Evolutionary conservation across 2,113 vertebrate genomes (phyloP), one percentile per base, ranked within the genome.

Genomic region (Syrmaticus mikado): DNA sequence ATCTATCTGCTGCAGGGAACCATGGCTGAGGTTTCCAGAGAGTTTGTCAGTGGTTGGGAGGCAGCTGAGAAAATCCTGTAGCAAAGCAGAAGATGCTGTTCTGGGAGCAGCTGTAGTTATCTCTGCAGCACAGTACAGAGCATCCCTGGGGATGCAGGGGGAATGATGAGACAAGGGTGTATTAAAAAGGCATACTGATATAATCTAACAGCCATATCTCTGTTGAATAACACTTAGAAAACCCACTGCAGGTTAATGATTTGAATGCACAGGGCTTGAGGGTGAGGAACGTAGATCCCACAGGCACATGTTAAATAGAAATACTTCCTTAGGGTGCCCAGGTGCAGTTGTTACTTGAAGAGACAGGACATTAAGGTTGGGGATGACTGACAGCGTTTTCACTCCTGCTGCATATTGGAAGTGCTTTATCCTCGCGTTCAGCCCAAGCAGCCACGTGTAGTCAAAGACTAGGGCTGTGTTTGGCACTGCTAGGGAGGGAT

Each of bases 151-250:
- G 13, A 0, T 67, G 73, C 30, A 10, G 68, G 46, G 52, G 9
- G 30, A 77, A 25, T 40, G 30, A 9, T 52, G 45, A 24, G 3
- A 3, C 2, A 8, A 52, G 41, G 28, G 9, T 0, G 0, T 10
- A 40, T 40, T 64, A 6, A 36, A 60, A 52, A n/a, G 11, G 34
- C 70, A 15, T 2, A 9, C 3, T 12, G 75, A 8, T 13, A 18
- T 10, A 11, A 30, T 74, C 89, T 68, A 45, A 17, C 34, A 73
- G 41, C 18, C 12, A 19, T 28, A 7, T 57, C 32, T 50, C 1
- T 62, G 9, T 2, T 50, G 22, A 76, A 36, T 77, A n/a, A 32
- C 1, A 2, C 45, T 87, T 89, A 43, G 75, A 53, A 45, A 21
- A 53, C 8, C 46, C 67, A 24, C 10, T 72, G 6, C 10, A 0